phyloP scores from a whole-genome alignment of 37 sponge, comb jelly and placozoan genomes.

The Mnemiopsis leidyi region DNA sequence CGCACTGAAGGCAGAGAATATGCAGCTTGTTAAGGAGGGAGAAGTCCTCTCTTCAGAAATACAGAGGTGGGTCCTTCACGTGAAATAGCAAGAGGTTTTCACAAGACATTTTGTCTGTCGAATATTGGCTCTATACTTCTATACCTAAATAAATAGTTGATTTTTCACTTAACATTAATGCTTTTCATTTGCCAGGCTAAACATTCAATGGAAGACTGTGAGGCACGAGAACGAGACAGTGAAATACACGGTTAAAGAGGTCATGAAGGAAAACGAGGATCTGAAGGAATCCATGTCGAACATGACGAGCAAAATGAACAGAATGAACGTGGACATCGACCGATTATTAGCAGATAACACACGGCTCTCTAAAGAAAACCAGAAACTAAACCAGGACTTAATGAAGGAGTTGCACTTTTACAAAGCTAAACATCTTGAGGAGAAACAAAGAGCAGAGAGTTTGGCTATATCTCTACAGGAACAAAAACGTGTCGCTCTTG shows the following conservation, averaged over 20 bases:
- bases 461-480: constrained; percentile 32
- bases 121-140: not conserved
- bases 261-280: constrained; percentile 61
- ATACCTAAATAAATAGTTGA: not conserved
- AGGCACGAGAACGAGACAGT: constrained; percentile 65
- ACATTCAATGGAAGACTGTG: constrained; percentile 65
- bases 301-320: constrained; percentile 40
- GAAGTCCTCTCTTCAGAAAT: constrained; percentile 38
- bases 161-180: not conserved
- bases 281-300: constrained; percentile 43
- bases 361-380: constrained; percentile 33
- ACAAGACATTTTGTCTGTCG: too few species aligned
- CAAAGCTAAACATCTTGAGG: constrained; percentile 60
- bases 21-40: constrained; percentile 63
- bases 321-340: constrained; percentile 53
- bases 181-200: constrained; percentile 24
- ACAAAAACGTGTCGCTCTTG: constrained; percentile 15
- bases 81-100: not conserved
- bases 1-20: constrained; percentile 46
- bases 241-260: constrained; percentile 57
- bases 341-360: constrained; percentile 37
- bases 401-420: constrained; percentile 31
- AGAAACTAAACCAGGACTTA: constrained; percentile 56
- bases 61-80: not conserved
- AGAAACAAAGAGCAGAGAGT: constrained; percentile 47